Evolutionary conservation across 2,888 invertebrate genomes (phyloP).

Genomic region (Acanthoscelides obtectus): DNA sequence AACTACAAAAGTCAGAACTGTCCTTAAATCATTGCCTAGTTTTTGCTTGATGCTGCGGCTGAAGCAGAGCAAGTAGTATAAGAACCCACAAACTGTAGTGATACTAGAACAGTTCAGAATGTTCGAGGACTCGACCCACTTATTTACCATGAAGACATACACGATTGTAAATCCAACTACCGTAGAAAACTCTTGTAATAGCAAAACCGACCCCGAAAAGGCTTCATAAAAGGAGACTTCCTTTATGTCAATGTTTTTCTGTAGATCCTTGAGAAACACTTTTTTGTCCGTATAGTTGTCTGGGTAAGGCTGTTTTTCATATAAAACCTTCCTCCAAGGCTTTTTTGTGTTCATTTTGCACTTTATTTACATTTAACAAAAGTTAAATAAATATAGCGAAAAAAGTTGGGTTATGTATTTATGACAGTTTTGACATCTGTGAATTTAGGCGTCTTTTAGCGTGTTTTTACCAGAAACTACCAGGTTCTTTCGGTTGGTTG

Average conservation of each 20-base stretch:
- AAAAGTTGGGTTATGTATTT: too few species aligned
- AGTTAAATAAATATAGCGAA: too few species aligned
- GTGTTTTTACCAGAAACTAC: too few species aligned
- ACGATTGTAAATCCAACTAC: slow-evolving; percentile 69
- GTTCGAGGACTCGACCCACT: slow-evolving; percentile 59
- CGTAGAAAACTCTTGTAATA: slow-evolving; percentile 76
- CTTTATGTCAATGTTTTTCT: slow-evolving; percentile 76
- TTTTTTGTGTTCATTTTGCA: slow-evolving; percentile 44
- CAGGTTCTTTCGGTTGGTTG: too few species aligned
- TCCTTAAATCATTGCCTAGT: slow-evolving; percentile 64
- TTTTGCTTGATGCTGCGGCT: slow-evolving; percentile 27
- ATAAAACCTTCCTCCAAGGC: slow-evolving; percentile 84
- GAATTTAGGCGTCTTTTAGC: too few species aligned
- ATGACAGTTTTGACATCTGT: too few species aligned
- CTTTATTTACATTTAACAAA: too few species aligned
- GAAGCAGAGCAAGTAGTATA: slow-evolving; percentile 50
- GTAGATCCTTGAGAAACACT: slow-evolving; percentile 78
- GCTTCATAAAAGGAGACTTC: slow-evolving; percentile 68
- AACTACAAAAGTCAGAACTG: slow-evolving; percentile 73
- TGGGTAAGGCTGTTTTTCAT: slow-evolving; percentile 79
- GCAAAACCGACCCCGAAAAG: slow-evolving; percentile 67
- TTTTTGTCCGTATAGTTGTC: slow-evolving; percentile 88
- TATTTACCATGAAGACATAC: slow-evolving; percentile 69
- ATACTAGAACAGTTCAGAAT: slow-evolving; percentile 57
- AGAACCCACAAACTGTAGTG: slow-evolving; percentile 59